Base-by-base conservation (phyloP, 2,888 invertebrate genomes). In the Perdita meconis region DNA sequence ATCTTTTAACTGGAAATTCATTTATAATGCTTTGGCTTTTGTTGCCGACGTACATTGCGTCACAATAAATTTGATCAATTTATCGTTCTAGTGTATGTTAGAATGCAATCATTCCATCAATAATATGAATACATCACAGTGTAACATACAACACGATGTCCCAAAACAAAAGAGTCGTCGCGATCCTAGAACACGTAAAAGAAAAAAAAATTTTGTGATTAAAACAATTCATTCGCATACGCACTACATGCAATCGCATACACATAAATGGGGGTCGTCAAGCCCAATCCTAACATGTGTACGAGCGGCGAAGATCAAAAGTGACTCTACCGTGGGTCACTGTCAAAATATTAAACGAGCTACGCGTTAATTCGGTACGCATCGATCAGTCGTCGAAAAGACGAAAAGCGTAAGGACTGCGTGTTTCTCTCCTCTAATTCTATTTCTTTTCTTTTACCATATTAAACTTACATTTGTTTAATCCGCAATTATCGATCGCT, bases 91-190 rank as follows among this genome's bases (percentile, higher is more conserved):
- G 6, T 26, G 42, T 38, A 61, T 44, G 55, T 57, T 51, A 61
- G 61, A 75, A 76, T 76, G 67, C 67, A 57, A 66, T 66, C 55
- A 8, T 44, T 22, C 30, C 50, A 65, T 57, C 38, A 19, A 40
- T 51, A 67, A 67, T 56, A 51, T 10, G 67, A 76, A 75, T 67
- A 75, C 76, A 76, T 75, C 76, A 76, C 76, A 76, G 76, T 57
- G 19, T 36, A 70, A 56, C 26, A 5, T 47, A 6, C 26, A 61
- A 55, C 13, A 26, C 19, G 36, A 42, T 8, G 26, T 22, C n/a
- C 22, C 50, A 44, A 24, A 42, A 13, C 6, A 19, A 34, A 36
- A 16, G 36, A 38, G 40, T 22, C 34, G 34, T 19, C 6, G 2
- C 10, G 53, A 42, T 8, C 16, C 44, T 55, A 36, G 34, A 30